Evolutionary conservation across 1,140 invertebrate species (phyloP).

Genomic region (Myzus persicae): DNA sequence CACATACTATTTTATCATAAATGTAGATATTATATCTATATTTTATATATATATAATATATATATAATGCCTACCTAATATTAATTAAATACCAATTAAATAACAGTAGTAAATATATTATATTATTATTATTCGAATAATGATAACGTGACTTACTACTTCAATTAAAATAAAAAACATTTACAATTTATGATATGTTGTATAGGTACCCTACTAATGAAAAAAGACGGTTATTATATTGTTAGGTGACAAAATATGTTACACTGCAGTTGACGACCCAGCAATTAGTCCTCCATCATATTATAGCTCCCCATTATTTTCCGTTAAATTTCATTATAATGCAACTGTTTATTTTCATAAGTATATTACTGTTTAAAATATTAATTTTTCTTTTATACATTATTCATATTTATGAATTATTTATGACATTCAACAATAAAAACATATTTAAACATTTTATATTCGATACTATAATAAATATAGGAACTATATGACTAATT

Average conservation of each 20-base stretch:
- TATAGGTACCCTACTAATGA: background rate
- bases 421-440: too few relatives aligned
- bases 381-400: background rate
- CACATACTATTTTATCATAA: too few relatives aligned
- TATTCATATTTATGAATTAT: background rate
- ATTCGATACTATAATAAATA: background rate
- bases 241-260: background rate
- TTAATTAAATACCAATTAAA: background rate
- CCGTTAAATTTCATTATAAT: too few relatives aligned
- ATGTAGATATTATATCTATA: too few relatives aligned
- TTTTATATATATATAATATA: too few relatives aligned
- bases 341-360: too few relatives aligned
- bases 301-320: background rate
- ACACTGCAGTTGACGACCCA: background rate
- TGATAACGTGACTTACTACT: background rate
- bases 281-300: background rate
- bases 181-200: background rate
- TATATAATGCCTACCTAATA: too few relatives aligned
- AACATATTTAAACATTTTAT: background rate
- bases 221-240: background rate
- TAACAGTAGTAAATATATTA: background rate
- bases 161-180: background rate
- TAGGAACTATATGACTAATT: background rate
- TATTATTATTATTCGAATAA: background rate
- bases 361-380: too few relatives aligned